Evolutionary conservation across 2,888 invertebrate species (phyloP).

Genomic region (Euproctis similis): DNA sequence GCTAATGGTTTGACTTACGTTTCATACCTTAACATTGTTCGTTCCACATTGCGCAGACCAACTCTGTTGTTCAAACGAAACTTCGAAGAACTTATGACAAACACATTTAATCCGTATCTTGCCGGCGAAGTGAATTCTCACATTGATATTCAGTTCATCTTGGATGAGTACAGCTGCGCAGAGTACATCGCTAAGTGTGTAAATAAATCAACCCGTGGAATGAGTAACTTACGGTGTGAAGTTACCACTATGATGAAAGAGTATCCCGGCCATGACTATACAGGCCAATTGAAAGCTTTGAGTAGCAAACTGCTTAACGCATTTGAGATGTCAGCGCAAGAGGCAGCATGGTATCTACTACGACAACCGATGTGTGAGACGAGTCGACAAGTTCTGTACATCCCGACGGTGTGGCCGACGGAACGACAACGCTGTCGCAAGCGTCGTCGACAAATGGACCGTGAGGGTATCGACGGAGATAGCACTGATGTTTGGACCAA

Average conservation of each 20-base stretch:
- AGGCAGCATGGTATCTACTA: constrained; percentile 55
- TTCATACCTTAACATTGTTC: constrained; percentile 27
- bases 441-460: constrained; percentile 24
- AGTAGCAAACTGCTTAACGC: constrained; percentile 33
- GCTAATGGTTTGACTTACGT: constrained; percentile 26
- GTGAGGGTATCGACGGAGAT: constrained; percentile 21
- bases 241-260: constrained; percentile 28
- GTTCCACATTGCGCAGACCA: constrained; percentile 29
- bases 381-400: constrained; percentile 30
- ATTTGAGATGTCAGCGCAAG: constrained; percentile 45
- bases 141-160: constrained; percentile 30
- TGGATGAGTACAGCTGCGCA: constrained; percentile 32
- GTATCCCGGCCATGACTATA: constrained; percentile 21
- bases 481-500: constrained; percentile 29
- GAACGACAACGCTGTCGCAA: constrained; percentile 33
- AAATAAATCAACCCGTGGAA: constrained; percentile 38
- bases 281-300: constrained; percentile 15
- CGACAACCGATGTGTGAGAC: constrained; percentile 44
- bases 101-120: constrained; percentile 39
- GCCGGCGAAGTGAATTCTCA: constrained; percentile 26
- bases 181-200: constrained; percentile 39
- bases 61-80: constrained; percentile 29
- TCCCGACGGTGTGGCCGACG: constrained; percentile 40
- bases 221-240: constrained; percentile 32
- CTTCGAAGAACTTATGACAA: constrained; percentile 34